Conservation (phyloP, 2,888 invertebrate genomes). For the Epistrophella euchroma region DNA sequence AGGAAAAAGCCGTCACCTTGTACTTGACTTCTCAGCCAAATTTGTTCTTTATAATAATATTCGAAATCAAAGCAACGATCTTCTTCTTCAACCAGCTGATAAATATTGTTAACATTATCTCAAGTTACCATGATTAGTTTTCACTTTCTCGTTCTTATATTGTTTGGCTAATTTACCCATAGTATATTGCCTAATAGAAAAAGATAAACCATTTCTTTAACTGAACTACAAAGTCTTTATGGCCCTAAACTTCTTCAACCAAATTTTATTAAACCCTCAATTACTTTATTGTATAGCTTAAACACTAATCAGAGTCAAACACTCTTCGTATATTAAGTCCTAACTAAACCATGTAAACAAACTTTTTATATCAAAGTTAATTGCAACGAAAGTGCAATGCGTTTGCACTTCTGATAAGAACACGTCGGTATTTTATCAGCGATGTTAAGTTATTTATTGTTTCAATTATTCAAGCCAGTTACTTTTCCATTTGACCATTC, state of each 20-base stretch:
- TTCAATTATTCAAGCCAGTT: neutral
- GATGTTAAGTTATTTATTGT: neutral
- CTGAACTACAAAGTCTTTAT: neutral
- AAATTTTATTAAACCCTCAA: neutral
- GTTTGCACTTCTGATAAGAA: constrained; percentile 11
- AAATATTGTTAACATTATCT: no score
- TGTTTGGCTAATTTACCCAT: neutral
- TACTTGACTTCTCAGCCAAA: no score
- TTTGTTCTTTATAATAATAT: no score
- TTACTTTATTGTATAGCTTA: neutral
- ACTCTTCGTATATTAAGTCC: constrained; percentile 2
- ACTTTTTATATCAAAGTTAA: neutral
- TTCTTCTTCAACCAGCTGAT: no score
- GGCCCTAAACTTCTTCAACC: neutral
- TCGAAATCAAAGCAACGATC: no score
- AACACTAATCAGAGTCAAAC: neutral
- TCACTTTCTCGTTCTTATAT: neutral
- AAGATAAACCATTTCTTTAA: neutral
- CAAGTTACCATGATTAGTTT: neutral
- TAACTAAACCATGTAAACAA: neutral
- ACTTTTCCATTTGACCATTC: constrained; percentile 47
- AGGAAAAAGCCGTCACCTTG: no score
- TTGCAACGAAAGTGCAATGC: constrained; percentile 52
- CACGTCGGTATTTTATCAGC: constrained; percentile 23
- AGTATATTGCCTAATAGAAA: neutral